Base-by-base conservation (phyloP, 2,113 vertebrate genomes). In the Stegostoma tigrinum region DNA sequence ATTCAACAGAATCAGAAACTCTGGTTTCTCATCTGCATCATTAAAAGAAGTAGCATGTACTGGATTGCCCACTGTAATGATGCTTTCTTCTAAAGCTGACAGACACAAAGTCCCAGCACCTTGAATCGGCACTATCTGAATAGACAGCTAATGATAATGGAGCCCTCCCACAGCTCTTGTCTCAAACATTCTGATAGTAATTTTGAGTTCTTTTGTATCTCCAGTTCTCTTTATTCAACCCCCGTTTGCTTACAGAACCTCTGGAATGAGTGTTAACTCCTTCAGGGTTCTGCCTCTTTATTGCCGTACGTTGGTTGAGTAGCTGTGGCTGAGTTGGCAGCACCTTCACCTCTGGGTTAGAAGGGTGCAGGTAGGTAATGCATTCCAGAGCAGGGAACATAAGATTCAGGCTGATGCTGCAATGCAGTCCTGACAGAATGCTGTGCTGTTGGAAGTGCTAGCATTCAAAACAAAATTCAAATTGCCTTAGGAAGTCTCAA, bases 61-160 rank as follows among this genome's bases (percentile, higher is more conserved):
- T 52, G 12, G 24, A 95, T 70, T 95, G 21, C 68, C 23, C 14
- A 75, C 72, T 72, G 94, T 75, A 72, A 95, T 48, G 68, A 95
- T 95, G 68, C 94, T 45, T 95, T 95, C 94, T 95, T 67, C 68
- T 30, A 34, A 27, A 72, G 38, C 24, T 45, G 68, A 34, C 0
- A 52, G 30, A 38, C n/a, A 14, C 52, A 72, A 52, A 15, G 68
- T 70, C 94, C 23, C 24, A 34, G 93, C 24, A 27, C 64, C 67
- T 70, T 72, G 66, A 70, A 23, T 30, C 24, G 45, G 67, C 66
- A 42, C 67, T 24, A 27, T 48, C 23, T 95, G 94, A 95, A 95
- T 95, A 72, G 68, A 27, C 67, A 93, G 27, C 68, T 95, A 72
- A 95, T 95, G 94, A 95, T 95, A 95, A 95, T 95, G 68, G 67